Evolutionary conservation across 2,888 invertebrate genomes (phyloP).

Genomic region (Luffia ferchaultella): DNA sequence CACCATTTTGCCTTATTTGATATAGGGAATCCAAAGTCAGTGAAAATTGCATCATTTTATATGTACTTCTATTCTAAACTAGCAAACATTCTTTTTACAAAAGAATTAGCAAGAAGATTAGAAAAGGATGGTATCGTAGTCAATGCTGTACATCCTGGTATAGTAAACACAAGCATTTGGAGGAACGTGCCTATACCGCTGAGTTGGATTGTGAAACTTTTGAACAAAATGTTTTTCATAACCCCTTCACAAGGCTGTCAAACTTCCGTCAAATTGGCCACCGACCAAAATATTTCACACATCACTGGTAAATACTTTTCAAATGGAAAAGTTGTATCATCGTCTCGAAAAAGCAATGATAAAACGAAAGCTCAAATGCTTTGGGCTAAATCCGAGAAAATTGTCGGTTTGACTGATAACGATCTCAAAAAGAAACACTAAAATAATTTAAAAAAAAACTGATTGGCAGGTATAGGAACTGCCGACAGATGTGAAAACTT

Average conservation of each 20-base stretch:
- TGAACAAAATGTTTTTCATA: slow-evolving; percentile 79
- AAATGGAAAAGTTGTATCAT: slow-evolving; percentile 74
- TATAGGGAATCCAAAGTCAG: slow-evolving; percentile 84
- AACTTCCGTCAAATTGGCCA: slow-evolving; percentile 78
- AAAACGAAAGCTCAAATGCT: slow-evolving; percentile 78
- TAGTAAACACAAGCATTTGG: slow-evolving; percentile 88
- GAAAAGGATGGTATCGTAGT: slow-evolving; percentile 82
- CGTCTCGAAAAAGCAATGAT: slow-evolving; percentile 71
- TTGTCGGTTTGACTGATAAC: slow-evolving; percentile 73
- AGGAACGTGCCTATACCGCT: slow-evolving; percentile 78
- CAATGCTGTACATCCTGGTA: slow-evolving; percentile 88
- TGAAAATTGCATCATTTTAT: slow-evolving; percentile 70
- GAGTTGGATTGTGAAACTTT: slow-evolving; percentile 71
- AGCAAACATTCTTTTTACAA: slow-evolving; percentile 83
- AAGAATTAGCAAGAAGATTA: slow-evolving; percentile 77
- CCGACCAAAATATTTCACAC: slow-evolving; percentile 75
- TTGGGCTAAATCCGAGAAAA: slow-evolving; percentile 84
- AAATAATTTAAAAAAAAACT: neutral
- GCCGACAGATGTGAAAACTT: neutral
- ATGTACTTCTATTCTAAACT: slow-evolving; percentile 86
- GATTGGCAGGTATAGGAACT: neutral
- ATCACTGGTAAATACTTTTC: slow-evolving; percentile 81
- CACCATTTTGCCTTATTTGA: too few relatives aligned
- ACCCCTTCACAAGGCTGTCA: slow-evolving; percentile 81
- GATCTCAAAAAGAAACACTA: slow-evolving; percentile 64